Percentiles rank a stretch among this genome's conserved stretches.
These are phyloP conservation scores for Drosophila histrio DNA, from an alignment of 2,888 invertebrate species.

Conservation along the genomic window DNA sequence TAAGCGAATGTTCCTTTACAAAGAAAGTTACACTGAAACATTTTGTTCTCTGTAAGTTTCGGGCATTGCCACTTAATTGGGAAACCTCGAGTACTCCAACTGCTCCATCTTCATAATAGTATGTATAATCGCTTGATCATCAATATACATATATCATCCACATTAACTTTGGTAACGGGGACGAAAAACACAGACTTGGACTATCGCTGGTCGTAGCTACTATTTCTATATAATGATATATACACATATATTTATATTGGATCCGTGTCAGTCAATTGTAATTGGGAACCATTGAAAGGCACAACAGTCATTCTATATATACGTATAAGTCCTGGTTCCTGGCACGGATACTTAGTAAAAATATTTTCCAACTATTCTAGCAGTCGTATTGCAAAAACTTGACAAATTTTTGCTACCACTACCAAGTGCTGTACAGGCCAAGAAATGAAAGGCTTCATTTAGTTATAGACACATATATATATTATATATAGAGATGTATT, in stretches of 20 bases:
- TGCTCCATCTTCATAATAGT: slow-evolving; percentile 17
- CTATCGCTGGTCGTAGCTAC: slow-evolving; percentile 59
- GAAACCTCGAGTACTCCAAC: slow-evolving; percentile 28
- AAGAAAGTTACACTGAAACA: slow-evolving; percentile 16
- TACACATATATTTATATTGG: slow-evolving; percentile 27
- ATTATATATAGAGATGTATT: slow-evolving; percentile 75
- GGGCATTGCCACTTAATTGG: slow-evolving; percentile 26
- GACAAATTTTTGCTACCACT: slow-evolving; percentile 61
- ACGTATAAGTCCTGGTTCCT: slow-evolving; percentile 35
- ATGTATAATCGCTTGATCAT: slow-evolving; percentile 41
- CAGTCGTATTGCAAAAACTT: slow-evolving; percentile 38
- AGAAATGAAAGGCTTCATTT: slow-evolving; percentile 76
- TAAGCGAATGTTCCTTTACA: slow-evolving; percentile 27
- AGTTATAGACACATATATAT: slow-evolving; percentile 67
- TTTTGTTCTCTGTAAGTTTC: slow-evolving; percentile 12
- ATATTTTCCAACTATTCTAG: slow-evolving; percentile 38
- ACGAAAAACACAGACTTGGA: slow-evolving; percentile 51
- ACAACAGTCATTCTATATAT: slow-evolving; percentile 43
- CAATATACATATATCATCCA: slow-evolving; percentile 25
- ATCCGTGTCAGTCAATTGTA: slow-evolving; percentile 37
- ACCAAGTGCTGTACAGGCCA: slow-evolving; percentile 75
- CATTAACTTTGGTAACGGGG: slow-evolving; percentile 24
- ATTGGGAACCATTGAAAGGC: slow-evolving; percentile 22
- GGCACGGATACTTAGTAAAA: slow-evolving; percentile 20
- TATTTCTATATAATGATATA: slow-evolving; percentile 40